Conservation (phyloP, 1,140 invertebrate genomes). For the silkworm (Bombyx mori) region DNA sequence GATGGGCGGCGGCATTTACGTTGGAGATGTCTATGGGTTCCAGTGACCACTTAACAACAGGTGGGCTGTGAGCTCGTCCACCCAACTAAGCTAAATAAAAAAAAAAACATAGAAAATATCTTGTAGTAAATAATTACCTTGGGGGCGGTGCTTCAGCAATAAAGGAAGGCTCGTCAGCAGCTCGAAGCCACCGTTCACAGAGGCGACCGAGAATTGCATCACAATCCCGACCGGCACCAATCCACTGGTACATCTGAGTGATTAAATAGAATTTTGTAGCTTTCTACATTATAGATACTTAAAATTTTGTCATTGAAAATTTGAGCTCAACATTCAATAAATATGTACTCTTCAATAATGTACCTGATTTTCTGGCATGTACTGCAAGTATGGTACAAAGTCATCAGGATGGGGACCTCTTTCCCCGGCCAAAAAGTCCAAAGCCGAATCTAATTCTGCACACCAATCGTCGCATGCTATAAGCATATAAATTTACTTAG, state of each 20-base stretch:
- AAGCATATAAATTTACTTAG: not conserved
- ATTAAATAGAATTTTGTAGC: not conserved
- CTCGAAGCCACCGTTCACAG: slow-evolving; percentile 81
- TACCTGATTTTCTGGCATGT: slow-evolving; percentile 76
- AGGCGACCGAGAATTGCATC: slow-evolving; percentile 83
- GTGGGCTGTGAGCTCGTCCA: not conserved
- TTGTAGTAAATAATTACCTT: slow-evolving; percentile 17
- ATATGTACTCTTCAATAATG: not conserved
- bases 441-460: slow-evolving; percentile 81
- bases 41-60: too few relatives aligned
- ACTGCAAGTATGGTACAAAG: slow-evolving; percentile 94
- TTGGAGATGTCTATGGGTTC: too few relatives aligned
- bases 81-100: not conserved
- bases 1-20: too few relatives aligned
- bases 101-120: too few relatives aligned
- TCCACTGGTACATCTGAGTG: slow-evolving; percentile 89
- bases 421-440: slow-evolving; percentile 91
- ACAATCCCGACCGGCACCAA: slow-evolving; percentile 92
- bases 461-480: slow-evolving; percentile 82
- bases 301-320: not conserved
- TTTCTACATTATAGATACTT: not conserved
- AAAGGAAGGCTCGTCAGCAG: slow-evolving; percentile 31
- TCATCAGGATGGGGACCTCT: slow-evolving; percentile 86
- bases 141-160: slow-evolving; percentile 35
- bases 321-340: not conserved